phyloP scores from a whole-genome alignment of 2,888 invertebrate genomes.

The Linyphia triangularis region DNA sequence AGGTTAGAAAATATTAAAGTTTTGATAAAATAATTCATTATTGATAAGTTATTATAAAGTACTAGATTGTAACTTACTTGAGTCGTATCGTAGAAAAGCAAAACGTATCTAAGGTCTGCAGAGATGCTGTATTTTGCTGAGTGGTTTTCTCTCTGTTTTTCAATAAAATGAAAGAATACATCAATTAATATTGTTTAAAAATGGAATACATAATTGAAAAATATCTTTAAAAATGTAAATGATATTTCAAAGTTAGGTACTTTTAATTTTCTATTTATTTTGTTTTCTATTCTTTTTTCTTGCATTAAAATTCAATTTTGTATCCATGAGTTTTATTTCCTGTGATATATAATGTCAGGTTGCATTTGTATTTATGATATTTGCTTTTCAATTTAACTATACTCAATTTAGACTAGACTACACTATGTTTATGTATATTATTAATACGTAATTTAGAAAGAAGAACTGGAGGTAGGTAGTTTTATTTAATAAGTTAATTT shows the following conservation, averaged over 20 bases:
- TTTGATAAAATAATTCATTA: neutral
- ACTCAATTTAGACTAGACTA: too few relatives aligned
- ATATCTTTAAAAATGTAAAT: neutral
- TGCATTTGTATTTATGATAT: too few relatives aligned
- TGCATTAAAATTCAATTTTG: too few relatives aligned
- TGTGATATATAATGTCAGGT: too few relatives aligned
- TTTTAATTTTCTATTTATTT: neutral
- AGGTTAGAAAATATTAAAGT: neutral
- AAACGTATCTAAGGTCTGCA: constrained; percentile 89
- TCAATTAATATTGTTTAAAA: neutral
- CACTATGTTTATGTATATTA: too few relatives aligned
- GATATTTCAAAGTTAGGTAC: neutral
- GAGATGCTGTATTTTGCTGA: constrained; percentile 82
- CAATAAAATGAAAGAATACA: neutral
- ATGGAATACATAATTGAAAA: neutral
- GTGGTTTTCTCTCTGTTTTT: constrained; percentile 65
- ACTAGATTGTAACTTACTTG: constrained; percentile 83
- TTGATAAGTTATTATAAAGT: neutral
- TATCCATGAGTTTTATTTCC: too few relatives aligned
- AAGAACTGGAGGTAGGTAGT: too few relatives aligned
- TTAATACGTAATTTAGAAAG: too few relatives aligned
- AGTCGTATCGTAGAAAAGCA: constrained; percentile 89
- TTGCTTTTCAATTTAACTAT: too few relatives aligned
- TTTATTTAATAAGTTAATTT: too few relatives aligned
- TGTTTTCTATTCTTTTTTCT: too few relatives aligned